A percentile compares a stretch with the other conserved stretches of the same genome.
phyloP scores from a whole-genome alignment of 1,140 invertebrate species.

The Apis florea region DNA sequence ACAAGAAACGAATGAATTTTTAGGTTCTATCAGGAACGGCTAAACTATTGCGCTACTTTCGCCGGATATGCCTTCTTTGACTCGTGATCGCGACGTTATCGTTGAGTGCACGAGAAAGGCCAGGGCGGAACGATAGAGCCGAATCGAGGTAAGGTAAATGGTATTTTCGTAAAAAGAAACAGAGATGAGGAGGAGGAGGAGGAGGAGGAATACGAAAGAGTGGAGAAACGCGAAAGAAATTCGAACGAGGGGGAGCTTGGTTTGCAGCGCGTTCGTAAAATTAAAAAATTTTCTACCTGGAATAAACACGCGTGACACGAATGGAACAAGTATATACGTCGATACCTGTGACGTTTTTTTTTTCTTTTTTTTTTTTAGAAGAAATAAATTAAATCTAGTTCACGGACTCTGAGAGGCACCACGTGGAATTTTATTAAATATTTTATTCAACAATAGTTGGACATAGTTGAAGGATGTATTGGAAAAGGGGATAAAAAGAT shows the following conservation, averaged over 20 bases:
- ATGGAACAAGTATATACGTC: too few relatives aligned
- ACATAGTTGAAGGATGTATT: too few relatives aligned
- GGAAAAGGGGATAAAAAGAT: too few relatives aligned
- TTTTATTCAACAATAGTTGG: too few relatives aligned
- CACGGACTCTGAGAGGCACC: too few relatives aligned
- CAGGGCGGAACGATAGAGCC: constrained; percentile 10
- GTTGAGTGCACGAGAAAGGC: constrained; percentile 15
- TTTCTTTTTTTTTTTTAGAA: too few relatives aligned
- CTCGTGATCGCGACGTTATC: constrained; percentile 33
- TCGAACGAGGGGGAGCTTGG: background rate
- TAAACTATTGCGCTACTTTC: constrained; percentile 2
- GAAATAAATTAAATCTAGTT: too few relatives aligned
- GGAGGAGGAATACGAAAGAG: background rate
- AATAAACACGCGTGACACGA: too few relatives aligned
- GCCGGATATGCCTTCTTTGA: constrained; percentile 16
- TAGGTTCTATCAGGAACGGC: background rate
- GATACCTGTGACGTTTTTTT: too few relatives aligned
- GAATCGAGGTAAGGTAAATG: constrained; percentile 15
- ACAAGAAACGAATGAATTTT: background rate
- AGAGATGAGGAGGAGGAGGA: background rate
- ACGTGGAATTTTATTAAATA: too few relatives aligned
- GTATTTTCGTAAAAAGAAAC: constrained; percentile 27
- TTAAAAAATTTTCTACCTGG: background rate
- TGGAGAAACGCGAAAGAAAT: constrained; percentile 20
- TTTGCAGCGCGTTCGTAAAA: background rate